Conservation (phyloP, 2,888 invertebrate species). For the Xylota sylvarum region DNA sequence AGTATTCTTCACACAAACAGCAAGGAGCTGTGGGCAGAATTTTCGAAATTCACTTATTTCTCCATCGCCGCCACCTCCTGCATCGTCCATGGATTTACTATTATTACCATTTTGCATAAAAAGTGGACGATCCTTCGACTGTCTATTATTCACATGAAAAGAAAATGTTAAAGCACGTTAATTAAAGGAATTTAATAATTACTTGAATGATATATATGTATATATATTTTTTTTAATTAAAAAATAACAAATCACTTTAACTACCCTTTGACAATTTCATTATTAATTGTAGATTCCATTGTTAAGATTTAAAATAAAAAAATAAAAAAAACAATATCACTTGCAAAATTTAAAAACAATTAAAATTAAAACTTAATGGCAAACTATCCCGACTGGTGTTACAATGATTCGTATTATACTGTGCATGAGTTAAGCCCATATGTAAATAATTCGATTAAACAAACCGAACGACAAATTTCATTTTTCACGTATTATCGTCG, state of each 20-base stretch:
- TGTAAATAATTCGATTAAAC: constrained; percentile 47
- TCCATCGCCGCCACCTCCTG: constrained; percentile 63
- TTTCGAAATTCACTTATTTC: constrained; percentile 85
- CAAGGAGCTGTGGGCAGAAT: constrained; percentile 90
- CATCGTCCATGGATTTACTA: constrained; percentile 74
- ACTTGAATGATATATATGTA: not conserved
- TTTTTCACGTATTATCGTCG: constrained; percentile 66
- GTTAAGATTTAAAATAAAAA: constrained; percentile 5
- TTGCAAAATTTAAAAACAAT: constrained; percentile 25
- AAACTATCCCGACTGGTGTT: constrained; percentile 49
- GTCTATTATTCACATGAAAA: constrained; percentile 76
- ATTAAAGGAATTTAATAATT: not conserved
- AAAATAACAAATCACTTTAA: not conserved
- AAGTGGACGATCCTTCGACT: constrained; percentile 82
- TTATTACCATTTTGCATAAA: constrained; percentile 82
- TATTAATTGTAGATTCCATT: constrained; percentile 58
- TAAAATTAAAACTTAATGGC: constrained; percentile 35
- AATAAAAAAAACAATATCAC: constrained; percentile 29
- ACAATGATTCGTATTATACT: constrained; percentile 31
- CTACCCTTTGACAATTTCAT: constrained; percentile 62
- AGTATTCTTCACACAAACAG: constrained; percentile 93
- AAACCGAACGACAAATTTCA: constrained; percentile 55
- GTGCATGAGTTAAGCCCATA: constrained; percentile 48
- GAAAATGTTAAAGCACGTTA: constrained; percentile 12
- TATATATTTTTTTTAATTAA: not conserved